Conservation (phyloP, 2,113 vertebrate species). For the Fregetta grallaria region DNA sequence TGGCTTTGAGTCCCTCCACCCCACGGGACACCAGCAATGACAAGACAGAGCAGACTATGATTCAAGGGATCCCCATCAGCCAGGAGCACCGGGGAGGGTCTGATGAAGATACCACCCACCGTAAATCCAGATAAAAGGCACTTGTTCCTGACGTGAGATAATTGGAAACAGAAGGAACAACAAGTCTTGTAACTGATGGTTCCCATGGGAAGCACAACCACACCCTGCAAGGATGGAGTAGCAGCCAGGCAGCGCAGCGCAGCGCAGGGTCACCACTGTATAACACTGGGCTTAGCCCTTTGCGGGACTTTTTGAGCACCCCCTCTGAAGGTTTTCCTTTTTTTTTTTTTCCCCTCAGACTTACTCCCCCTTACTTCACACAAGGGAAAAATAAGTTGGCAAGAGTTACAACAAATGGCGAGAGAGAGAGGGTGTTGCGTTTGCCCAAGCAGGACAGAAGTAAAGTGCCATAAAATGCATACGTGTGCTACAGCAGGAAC, state of each 20-base stretch:
- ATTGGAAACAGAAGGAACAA: neutral
- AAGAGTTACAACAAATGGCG: neutral
- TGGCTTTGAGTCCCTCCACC: neutral
- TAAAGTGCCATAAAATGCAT: fast-evolving
- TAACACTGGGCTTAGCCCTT: fast-evolving
- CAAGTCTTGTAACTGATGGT: neutral
- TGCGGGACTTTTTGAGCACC: neutral
- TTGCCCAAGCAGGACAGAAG: neutral
- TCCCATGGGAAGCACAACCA: neutral
- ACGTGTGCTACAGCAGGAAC: fast-evolving
- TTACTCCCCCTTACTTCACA: neutral
- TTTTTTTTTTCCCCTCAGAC: neutral
- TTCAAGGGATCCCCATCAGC: neutral
- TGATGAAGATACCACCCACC: fast-evolving
- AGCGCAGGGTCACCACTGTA: fast-evolving
- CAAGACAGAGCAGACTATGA: neutral
- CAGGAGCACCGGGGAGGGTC: neutral
- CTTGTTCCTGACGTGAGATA: fast-evolving
- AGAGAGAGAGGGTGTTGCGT: fast-evolving
- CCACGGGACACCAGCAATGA: neutral
- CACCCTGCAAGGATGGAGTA: neutral
- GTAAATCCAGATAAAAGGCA: neutral
- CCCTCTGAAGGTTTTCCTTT: neutral
- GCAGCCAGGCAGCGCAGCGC: fast-evolving
- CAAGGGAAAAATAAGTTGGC: neutral